A percentile compares a stretch with the other conserved stretches of the same genome.
phyloP scores from a whole-genome alignment of 2,888 invertebrate species.

The Macaria liturata region DNA sequence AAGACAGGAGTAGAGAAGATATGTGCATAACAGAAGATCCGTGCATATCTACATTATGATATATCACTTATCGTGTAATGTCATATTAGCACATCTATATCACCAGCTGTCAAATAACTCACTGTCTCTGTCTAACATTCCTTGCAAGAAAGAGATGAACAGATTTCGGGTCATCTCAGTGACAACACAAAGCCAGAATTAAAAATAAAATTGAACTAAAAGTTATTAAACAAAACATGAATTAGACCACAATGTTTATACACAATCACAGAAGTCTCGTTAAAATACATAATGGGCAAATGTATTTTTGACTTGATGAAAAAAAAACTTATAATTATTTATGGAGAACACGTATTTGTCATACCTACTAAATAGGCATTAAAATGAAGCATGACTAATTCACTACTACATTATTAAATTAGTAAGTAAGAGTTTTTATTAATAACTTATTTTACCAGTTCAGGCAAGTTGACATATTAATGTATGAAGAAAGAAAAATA shows the following conservation, averaged over 20 bases:
- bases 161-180: too few species aligned
- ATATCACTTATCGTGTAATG: too few species aligned
- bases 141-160: too few species aligned
- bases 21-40: too few species aligned
- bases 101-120: too few species aligned
- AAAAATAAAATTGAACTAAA: slow-evolving; percentile 31
- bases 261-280: slow-evolving; percentile 62
- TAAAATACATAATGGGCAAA: slow-evolving; percentile 24
- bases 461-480: slow-evolving; percentile 56
- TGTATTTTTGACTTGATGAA: too few species aligned
- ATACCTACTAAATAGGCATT: slow-evolving; percentile 13
- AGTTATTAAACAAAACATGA: slow-evolving; percentile 19
- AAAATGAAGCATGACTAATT: slow-evolving; percentile 47
- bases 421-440: slow-evolving; percentile 37
- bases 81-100: too few species aligned
- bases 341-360: slow-evolving; percentile 35
- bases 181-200: neutral
- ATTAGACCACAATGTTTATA: slow-evolving; percentile 49
- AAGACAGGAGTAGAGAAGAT: too few species aligned
- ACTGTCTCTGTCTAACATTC: too few species aligned
- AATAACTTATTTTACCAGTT: slow-evolving; percentile 52
- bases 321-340: neutral
- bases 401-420: slow-evolving; percentile 46
- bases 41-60: too few species aligned
- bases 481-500: slow-evolving; percentile 32